Base-by-base conservation (phyloP, 2,888 invertebrate genomes). In the Limnephilus auricula region DNA sequence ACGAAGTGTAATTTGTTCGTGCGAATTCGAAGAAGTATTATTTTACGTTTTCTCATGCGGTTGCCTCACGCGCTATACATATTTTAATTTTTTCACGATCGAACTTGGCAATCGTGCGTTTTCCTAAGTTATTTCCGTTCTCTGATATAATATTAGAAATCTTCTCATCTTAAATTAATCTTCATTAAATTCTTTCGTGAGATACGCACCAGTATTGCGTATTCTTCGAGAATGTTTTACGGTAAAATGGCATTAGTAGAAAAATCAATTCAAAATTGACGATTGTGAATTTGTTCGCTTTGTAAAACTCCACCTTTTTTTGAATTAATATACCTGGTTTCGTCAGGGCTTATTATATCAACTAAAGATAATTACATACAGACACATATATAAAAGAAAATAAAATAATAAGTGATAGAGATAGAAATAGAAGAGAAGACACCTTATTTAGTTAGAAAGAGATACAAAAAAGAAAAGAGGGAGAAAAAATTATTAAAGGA, bases 21-120 rank as follows among this genome's bases (percentile, higher is more conserved):
- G 65, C 65, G 65, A 65, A 65, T 65, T 65, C 25, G 65, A 65
- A 65, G 25, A n/a, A n/a, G 25, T n/a, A 25, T n/a, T 65, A 65
- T 65, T 65, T 65, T 18, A 65, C 65, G 65, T 65, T 25, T 65
- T 65, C 65, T 65, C 65, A n/a, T 25, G 65, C 65, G 65, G 25
- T 9, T 65, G 25, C 65, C 65, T 65, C 65, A 25, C 34, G 3
- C 31, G 34, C 82, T 82, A 34, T 25, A 82, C 9, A 25, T 85
- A 45, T n/a, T 65, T 25, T 85, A n/a, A 85, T 30, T 85, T 85
- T 85, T 85, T 85, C 85, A 85, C 85, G 85, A 85, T 85, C 85
- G 85, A 85, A 85, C 40, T 85, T 85, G 85, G 85, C 85, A 85
- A 40, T 85, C 37, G 85, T 30, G 85, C 40, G 40, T 85, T 85